These are phyloP conservation scores for Paramuricea clavata DNA, from an alignment of 92 coral and sea anemone species.

Conservation along the genomic window DNA sequence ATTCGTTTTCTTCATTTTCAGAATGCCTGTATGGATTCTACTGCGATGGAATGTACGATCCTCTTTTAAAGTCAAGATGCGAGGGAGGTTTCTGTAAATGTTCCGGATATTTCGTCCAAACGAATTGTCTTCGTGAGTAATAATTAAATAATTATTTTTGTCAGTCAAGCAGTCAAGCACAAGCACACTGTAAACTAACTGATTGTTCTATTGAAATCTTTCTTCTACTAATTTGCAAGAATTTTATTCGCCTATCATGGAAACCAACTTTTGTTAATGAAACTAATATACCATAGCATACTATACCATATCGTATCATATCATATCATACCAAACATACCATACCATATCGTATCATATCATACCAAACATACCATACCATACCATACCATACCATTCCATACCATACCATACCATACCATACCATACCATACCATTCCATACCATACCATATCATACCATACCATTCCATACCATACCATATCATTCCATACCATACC, in stretches of 20 bases:
- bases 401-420: not conserved
- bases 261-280: too few relatives aligned
- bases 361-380: not conserved
- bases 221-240: too few relatives aligned
- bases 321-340: not conserved
- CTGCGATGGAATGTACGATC: constrained; percentile 49
- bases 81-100: not conserved
- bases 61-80: constrained; percentile 13
- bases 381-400: not conserved
- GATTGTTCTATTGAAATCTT: too few relatives aligned
- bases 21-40: constrained; percentile 28
- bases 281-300: too few relatives aligned
- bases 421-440: not conserved
- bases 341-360: not conserved
- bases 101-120: constrained; percentile 11
- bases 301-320: too few relatives aligned
- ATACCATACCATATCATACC: too few relatives aligned
- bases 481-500: not conserved
- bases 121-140: constrained; percentile 38
- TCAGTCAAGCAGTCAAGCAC: too few relatives aligned
- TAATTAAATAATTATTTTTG: too few relatives aligned
- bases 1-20: not conserved
- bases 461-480: not conserved
- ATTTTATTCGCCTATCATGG: too few relatives aligned
- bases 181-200: not conserved